These are phyloP conservation scores for Latrodectus geometricus DNA, from an alignment of 1,140 invertebrate species.

Conservation along the genomic window DNA sequence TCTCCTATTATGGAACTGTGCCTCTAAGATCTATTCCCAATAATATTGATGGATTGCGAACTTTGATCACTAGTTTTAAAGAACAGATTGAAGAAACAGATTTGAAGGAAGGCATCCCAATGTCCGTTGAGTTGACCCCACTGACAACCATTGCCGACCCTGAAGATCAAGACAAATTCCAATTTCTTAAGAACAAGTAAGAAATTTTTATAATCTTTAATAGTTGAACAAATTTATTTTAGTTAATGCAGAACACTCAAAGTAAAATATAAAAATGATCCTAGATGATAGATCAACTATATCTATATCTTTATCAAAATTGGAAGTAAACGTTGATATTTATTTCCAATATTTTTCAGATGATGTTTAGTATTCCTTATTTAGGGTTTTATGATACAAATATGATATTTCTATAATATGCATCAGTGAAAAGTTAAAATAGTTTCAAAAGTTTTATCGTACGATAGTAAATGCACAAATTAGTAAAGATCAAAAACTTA, in stretches of 20 bases:
- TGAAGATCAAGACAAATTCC: constrained; percentile 3
- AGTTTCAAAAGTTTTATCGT: too few species aligned
- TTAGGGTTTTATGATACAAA: too few species aligned
- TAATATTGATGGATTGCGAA: constrained; percentile 4
- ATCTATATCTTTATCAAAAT: too few species aligned
- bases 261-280: too few species aligned
- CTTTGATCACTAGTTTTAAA: constrained; percentile 3
- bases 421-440: too few species aligned
- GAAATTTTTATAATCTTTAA: neutral
- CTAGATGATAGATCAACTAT: too few species aligned
- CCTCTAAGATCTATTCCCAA: constrained; percentile 19
- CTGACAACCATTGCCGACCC: neutral
- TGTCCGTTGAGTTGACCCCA: constrained; percentile 2
- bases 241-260: neutral
- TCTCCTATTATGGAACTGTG: constrained; percentile 42
- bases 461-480: too few species aligned
- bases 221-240: neutral
- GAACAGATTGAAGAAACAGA: constrained; percentile 30
- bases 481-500: too few species aligned
- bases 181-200: constrained; percentile 19
- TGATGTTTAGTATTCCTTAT: too few species aligned
- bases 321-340: too few species aligned
- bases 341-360: too few species aligned
- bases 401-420: too few species aligned
- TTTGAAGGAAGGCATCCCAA: constrained; percentile 11